Conservation (phyloP, 1,140 invertebrate genomes). For the Brachionus calyciflorus region DNA sequence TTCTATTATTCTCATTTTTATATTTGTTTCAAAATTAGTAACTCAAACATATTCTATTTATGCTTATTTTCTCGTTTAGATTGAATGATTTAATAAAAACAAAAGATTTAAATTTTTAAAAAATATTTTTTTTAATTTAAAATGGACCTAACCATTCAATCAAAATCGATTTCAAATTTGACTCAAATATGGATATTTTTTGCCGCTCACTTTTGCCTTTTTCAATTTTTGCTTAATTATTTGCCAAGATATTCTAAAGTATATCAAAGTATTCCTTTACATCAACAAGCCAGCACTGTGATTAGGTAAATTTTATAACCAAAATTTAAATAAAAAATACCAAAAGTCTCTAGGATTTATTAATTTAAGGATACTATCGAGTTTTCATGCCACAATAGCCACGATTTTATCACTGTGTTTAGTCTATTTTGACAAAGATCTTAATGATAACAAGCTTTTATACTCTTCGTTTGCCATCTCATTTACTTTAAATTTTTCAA, state of each 20-base stretch:
- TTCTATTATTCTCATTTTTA: too few relatives aligned
- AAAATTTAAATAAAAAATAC: background rate
- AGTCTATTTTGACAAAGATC: slow-evolving; percentile 16
- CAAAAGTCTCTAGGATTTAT: too few relatives aligned
- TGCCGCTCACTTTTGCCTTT: slow-evolving; percentile 36
- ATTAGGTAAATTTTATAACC: background rate
- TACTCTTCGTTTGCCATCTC: slow-evolving; percentile 42
- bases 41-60: too few relatives aligned
- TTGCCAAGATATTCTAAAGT: slow-evolving; percentile 20
- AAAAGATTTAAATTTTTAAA: too few relatives aligned
- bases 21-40: too few relatives aligned
- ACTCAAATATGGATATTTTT: slow-evolving; percentile 46
- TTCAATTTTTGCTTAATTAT: slow-evolving; percentile 21
- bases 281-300: background rate
- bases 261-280: slow-evolving; percentile 1
- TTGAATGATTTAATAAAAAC: too few relatives aligned
- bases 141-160: slow-evolving; percentile 43
- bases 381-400: slow-evolving; percentile 20
- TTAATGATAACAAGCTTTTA: slow-evolving; percentile 25
- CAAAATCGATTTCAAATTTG: slow-evolving; percentile 42
- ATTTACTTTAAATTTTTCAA: slow-evolving; percentile 37
- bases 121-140: background rate
- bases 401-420: slow-evolving; percentile 2
- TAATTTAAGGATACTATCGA: slow-evolving; percentile 9
- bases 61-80: too few relatives aligned